A percentile compares a stretch with the other conserved stretches of the same genome.
phyloP scores from a whole-genome alignment of 2,888 invertebrate species.

The Cephus pygmeus region DNA sequence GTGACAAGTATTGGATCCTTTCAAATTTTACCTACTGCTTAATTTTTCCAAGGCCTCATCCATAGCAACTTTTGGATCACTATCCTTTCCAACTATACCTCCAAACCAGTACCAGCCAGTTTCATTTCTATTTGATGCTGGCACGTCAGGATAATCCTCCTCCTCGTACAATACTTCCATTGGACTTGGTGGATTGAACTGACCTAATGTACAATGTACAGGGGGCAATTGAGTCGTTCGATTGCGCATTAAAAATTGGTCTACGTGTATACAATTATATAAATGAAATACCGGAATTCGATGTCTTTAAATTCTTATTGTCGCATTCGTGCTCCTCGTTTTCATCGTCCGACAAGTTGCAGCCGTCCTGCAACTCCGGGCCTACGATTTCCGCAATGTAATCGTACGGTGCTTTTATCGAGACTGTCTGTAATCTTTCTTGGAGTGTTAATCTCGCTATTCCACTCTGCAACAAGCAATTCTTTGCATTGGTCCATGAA shows the following conservation, averaged over 20 bases:
- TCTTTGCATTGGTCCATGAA: not conserved
- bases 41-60: conserved; percentile 80
- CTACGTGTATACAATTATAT: too few species aligned
- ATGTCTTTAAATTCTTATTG: conserved; percentile 54
- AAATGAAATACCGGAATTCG: conserved; percentile 52
- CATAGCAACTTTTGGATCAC: conserved; percentile 75
- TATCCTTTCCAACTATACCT: conserved; percentile 79
- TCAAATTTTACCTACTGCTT: conserved; percentile 77
- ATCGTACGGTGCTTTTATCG: conserved; percentile 58
- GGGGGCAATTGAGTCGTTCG: not conserved
- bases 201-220: conserved; percentile 49
- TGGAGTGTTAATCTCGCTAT: conserved; percentile 56
- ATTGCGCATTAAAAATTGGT: too few species aligned
- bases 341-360: conserved; percentile 62
- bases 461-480: conserved; percentile 43
- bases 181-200: conserved; percentile 66
- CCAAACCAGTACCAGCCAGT: conserved; percentile 89
- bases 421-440: conserved; percentile 57
- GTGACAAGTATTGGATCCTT: conserved; percentile 7
- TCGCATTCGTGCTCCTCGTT: conserved; percentile 54
- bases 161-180: conserved; percentile 70
- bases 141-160: conserved; percentile 72
- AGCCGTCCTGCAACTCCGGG: conserved; percentile 62
- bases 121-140: conserved; percentile 74
- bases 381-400: conserved; percentile 63